Evolutionary conservation across 2,888 invertebrate species (phyloP), one percentile per base, ranked within the genome.

Genomic region (Galeruca laticollis): DNA sequence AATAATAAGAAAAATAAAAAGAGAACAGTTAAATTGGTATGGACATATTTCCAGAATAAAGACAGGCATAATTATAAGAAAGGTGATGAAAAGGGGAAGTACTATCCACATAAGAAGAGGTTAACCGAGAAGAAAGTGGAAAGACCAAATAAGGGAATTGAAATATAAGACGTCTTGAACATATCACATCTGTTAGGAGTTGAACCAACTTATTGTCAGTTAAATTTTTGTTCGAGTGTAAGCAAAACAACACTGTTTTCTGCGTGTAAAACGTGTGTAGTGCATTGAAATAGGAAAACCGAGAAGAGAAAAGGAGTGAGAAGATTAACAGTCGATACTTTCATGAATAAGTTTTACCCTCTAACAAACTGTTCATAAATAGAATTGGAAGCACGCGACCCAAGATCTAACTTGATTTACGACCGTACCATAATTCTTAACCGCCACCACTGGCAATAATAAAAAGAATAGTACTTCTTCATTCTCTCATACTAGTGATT

Each of bases 341-440:
- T 33, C 65, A 65, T 65, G 59, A 65, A 65, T 65, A 65, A 65
- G 65, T 65, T 65, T 49, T 51, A 59, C 59, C 65, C 57, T 47
- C 65, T 65, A 21, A 51, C 65, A 65, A 65, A 65, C 65, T 57
- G 64, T 65, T 65, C 65, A 59, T 65, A 65, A 65, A 65, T 65
- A 65, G 65, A 65, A 65, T 65, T 49, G 59, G 65, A 49, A 65
- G 65, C 65, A 65, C 59, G 59, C 65, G 49, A 65, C 65, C 65
- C 43, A 47, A 59, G 59, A 65, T 65, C 65, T 65, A 65, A 65
- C 65, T 49, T 65, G 65, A 65, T 65, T 65, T 65, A 65, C 65
- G 65, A 59, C 1, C 35, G 52, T 54, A 59, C 59, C 49, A 65
- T 65, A 65, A 59, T 65, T 59, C 59, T 65, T 37, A 57, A 33